Conservation (phyloP, 2,113 vertebrate genomes). For the Pipra filicauda region DNA sequence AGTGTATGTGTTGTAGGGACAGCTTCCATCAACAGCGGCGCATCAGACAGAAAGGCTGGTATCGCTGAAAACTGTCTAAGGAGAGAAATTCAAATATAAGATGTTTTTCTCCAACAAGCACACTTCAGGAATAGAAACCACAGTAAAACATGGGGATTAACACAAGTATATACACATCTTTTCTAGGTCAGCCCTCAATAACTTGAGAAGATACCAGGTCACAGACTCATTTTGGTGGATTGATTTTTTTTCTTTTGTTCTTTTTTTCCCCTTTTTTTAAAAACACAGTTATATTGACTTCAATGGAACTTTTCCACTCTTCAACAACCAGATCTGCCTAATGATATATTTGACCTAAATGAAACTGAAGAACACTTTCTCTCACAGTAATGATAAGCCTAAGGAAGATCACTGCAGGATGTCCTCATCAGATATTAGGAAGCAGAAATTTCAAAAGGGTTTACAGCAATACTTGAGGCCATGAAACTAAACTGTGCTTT, state of each 20-base stretch:
- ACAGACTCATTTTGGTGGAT: background rate
- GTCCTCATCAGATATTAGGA: background rate
- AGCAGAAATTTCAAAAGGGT: background rate
- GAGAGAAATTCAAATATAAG: background rate
- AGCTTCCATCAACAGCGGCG: background rate
- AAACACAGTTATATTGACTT: background rate
- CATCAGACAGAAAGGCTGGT: background rate
- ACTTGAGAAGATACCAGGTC: background rate
- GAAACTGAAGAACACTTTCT: background rate
- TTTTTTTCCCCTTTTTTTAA: too few species aligned
- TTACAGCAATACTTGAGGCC: background rate
- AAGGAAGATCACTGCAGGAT: background rate
- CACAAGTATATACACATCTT: background rate
- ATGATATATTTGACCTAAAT: background rate
- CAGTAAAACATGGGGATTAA: background rate
- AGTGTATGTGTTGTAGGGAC: background rate
- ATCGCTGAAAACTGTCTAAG: background rate
- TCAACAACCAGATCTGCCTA: background rate
- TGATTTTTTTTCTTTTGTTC: too few species aligned
- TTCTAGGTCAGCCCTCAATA: constrained; percentile 13
- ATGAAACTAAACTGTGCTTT: background rate
- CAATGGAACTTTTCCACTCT: background rate
- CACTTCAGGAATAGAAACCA: background rate
- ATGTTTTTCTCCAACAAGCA: background rate
- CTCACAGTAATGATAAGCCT: background rate